Evolutionary conservation across 1,140 invertebrate species (phyloP), one percentile per base, ranked within the genome.

Genomic region (Drosophila novamexicana): DNA sequence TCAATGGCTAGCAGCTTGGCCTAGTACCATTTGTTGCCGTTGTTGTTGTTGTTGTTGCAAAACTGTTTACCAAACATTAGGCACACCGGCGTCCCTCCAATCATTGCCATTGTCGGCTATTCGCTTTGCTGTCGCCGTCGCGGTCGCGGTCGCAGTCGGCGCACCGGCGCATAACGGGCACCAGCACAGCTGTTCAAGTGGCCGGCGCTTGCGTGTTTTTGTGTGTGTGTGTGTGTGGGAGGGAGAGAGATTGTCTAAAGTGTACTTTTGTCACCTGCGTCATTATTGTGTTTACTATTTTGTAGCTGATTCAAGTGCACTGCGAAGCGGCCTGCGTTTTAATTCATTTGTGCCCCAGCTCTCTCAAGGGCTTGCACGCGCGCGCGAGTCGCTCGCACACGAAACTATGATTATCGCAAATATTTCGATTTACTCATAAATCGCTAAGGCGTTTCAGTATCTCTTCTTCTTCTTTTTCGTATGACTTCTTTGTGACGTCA

Each of bases 301-400:
- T 57, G 18, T 29, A 58, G 42, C 39, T 68, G 49, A n/a, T 8
- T 54, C 29, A 64, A 70, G 67, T 70, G 61, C 52, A 70, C 59
- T 70, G 61, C 52, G 65, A 12, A 22, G 12, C 56, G 7, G 36
- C 14, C 50, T 18, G 34, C 49, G 18, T 34, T 34, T 29, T 22
- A 9, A 16, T 6, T 58, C n/a, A 22, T 45, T 45, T 45, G 9
- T 34, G 8, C 62, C 70, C 52, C 32, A 14, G n/a, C 8, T 58
- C 50, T 64, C 49, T 82, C 68, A 79, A 86, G 79, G 84, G 82
- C 58, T 57, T 73, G 58, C 83, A 82, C 79, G 59, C 69, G 75
- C 65, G 65, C 47, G 49, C 59, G 18, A 9, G 22, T 54, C 36
- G 40, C 50, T 56, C 64, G 56, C 56, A 68, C 36, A 10, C 32